Evolutionary conservation across 2,113 vertebrate genomes (phyloP), one percentile per base, ranked within the genome.

Genomic region (Neoarius graeffei): DNA sequence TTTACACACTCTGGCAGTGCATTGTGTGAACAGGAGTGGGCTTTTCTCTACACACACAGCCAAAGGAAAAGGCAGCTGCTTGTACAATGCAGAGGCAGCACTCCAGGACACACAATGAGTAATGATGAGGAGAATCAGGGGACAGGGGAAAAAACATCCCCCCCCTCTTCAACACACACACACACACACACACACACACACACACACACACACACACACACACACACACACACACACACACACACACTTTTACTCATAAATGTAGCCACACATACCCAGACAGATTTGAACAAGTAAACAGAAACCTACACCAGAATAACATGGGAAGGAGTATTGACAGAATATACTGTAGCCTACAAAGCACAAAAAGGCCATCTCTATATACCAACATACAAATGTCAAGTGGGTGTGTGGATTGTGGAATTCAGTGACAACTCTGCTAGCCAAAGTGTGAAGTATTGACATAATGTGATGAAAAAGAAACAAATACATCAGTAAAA

Each of bases 121-220:
- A 85, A 91, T 89, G 89, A 54, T 59, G 59, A 67, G 73, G 71
- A 69, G 81, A 83, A 42, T 76, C 79, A 79, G 85, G 67, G 73
- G 69, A 79, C 84, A 89, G 30, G 30, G 10, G 66, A 71, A 73
- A 42, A 81, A 83, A 57, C 85, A 85, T 19, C 27, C 73, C 73
- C 13, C 67, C 57, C 14, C n/a, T 1, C 66, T 35, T 15, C 35
- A 10, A 19, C 30, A 57, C 42, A 69, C 52, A 42, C 42, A 35
- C 35, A 35, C 35, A 35, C 35, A 35, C 35, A 35, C 35, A 35
- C 35, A 35, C 35, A 57, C 64, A 85, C 91, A 90, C 88, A 91
- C 92, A 87, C 74, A 89, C 42, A 64, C 57, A 48, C 84, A 87
- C 35, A 88, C 92, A 89, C 93, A 93, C 90, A 89, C 27, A 50